Base-by-base conservation (phyloP, 2,113 vertebrate genomes). In the Chaenogobius annularis region DNA sequence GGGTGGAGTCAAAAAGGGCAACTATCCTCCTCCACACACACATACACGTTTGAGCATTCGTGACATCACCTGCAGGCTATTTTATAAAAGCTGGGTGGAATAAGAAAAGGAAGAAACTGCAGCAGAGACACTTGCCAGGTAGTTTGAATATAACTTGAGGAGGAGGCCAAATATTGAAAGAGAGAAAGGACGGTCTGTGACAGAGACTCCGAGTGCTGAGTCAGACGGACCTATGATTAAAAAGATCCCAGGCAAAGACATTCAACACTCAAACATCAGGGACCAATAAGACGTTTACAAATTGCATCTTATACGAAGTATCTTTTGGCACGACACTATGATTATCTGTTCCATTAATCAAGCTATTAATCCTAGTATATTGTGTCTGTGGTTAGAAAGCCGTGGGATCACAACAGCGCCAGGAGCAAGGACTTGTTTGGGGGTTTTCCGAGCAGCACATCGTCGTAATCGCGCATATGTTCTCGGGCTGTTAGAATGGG, bases 201-300 rank as follows among this genome's bases (percentile, higher is more conserved):
- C 65, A 70, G 77, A 52, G 58, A 63, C 37, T 40, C 44, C 35
- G 62, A 66, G 44, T 72, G 87, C 85, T 85, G 81, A 83, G 69
- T 87, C 81, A 79, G 54, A 67, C 61, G 26, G 26, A 40, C 54
- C 62, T 85, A 82, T 83, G 79, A 40, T 31, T 83, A 82, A 85
- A 75, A 62, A 59, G 22, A 6, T 3, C 17, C 54, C 43, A 23
- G 26, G 66, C 13, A 23, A 46, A 43, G 35, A 64, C 35, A 63
- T 44, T 64, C 35, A 44, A 43, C 37, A 20, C 35, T 37, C 44
- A 44, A 64, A 19, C 11, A 40, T 14, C 35, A 64, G 19, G 1
- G 35, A 22, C 19, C 35, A 61, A 20, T n/a, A 64, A 64, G n/a
- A 5, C 17, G n/a, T 54, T 54, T 54, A 20, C 50, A 54, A n/a